Evolutionary conservation across 2,113 vertebrate species (phyloP), one percentile per base, ranked within the genome.

Genomic region (Neodon shergylaensis): DNA sequence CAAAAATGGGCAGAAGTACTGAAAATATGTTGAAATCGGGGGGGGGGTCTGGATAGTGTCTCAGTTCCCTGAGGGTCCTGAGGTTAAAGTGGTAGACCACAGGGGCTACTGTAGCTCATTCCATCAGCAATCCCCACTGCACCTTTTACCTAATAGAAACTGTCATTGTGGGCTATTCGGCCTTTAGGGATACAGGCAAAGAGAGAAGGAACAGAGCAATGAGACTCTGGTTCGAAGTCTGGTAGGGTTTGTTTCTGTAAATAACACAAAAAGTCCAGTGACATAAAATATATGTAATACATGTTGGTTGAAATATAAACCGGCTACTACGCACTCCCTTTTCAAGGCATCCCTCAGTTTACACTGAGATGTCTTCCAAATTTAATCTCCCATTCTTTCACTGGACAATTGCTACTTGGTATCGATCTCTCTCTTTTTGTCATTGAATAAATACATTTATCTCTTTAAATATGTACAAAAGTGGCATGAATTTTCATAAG

Each of bases 401-500:
- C 52, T 54, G 72, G 82, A 52, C 91, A 92, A 93, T 79, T 74
- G 79, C 47, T 70, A 90, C 33, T 10, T 65, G 78, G 44, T 13
- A 89, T 78, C 9, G 13, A 63, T 12, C 9, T 58, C 81, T 92
- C 90, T 63, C 83, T 87, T 74, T 91, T 86, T 88, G 78, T 11
- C 66, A 17, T 73, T 94, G 86, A 97, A 91, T 90, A 95, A 90
- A 90, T 92, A 76, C 21, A 88, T 89, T 82, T 66, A 89, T 94
- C 28, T 81, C 44, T 92, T 94, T 77, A 73, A 76, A 96, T 74
- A 86, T 83, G 12, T 89, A 96, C 26, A 24, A 87, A 85, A 49
- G 65, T 88, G 39, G n/a, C 89, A 93, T 93, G 84, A 44, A 81
- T 81, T 96, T 97, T 96, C 72, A 79, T 81, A 58, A 88, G 63